phyloP scores from a whole-genome alignment of 2,797 vertebrate genomes.

The Myotis myotis region DNA sequence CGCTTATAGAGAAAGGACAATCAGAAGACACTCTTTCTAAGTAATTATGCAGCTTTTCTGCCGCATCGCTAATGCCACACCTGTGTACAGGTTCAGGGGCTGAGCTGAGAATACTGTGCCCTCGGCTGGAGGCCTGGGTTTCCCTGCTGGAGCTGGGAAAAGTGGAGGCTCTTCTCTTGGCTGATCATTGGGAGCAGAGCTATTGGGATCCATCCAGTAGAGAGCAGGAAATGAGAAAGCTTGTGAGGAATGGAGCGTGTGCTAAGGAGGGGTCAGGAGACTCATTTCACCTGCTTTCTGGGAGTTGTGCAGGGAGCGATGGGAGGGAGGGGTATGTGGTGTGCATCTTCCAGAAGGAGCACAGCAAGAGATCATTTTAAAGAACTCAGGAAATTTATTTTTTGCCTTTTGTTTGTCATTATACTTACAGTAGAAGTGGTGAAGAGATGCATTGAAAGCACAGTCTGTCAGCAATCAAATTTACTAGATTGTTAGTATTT shows the following conservation, averaged over 20 bases:
- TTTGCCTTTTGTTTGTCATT: not conserved
- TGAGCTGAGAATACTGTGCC: not conserved
- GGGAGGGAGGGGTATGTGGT: not conserved
- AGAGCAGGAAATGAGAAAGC: not conserved
- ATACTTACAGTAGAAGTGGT: not conserved
- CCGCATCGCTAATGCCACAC: conserved; percentile 49
- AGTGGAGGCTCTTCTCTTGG: not conserved
- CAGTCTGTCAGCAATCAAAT: not conserved
- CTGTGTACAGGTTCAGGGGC: conserved; percentile 37
- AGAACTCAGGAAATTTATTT: not conserved
- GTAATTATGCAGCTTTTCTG: conserved; percentile 55
- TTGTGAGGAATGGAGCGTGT: not conserved
- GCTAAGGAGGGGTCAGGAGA: not conserved
- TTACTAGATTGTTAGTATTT: not conserved
- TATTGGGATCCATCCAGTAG: not conserved
- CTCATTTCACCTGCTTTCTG: not conserved
- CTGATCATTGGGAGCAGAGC: not conserved
- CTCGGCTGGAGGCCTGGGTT: not conserved
- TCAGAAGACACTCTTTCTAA: conserved; percentile 45
- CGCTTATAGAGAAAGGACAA: conserved; percentile 65
- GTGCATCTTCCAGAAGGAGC: not conserved
- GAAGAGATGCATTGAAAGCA: not conserved
- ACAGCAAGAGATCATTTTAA: not conserved
- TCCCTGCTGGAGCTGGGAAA: not conserved
- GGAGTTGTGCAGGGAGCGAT: not conserved